phyloP scores from a whole-genome alignment of 2,797 vertebrate species.

The Oryzias sinensis region DNA sequence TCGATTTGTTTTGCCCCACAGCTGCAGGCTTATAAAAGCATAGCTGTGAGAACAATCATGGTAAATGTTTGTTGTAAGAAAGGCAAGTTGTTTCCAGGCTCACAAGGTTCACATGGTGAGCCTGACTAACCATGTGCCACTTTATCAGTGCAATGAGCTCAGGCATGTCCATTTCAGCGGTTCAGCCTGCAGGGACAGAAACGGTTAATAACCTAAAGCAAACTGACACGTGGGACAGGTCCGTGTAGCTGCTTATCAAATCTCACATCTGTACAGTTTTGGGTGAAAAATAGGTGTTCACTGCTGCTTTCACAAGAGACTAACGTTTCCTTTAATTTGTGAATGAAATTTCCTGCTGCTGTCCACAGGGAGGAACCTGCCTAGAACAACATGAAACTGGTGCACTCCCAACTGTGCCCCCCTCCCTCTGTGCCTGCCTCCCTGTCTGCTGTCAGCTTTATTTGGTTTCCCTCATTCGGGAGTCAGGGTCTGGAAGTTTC shows the following conservation, averaged over 20 bases:
- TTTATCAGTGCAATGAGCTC: constrained; percentile 28
- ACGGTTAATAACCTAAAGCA: constrained; percentile 11
- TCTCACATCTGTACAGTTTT: neutral
- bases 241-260: constrained; percentile 6
- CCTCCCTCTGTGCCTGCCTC: constrained; percentile 22
- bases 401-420: constrained; percentile 11
- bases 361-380: constrained; percentile 16
- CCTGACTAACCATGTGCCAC: neutral
- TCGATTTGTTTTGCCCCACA: constrained; percentile 16
- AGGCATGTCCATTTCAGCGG: constrained; percentile 23
- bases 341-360: constrained; percentile 24
- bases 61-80: constrained; percentile 13
- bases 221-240: constrained; percentile 4
- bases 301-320: constrained; percentile 42
- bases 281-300: constrained; percentile 12
- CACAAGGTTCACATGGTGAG: constrained; percentile 6
- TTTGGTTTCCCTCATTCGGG: constrained; percentile 42
- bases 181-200: constrained; percentile 8
- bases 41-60: constrained; percentile 13
- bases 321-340: constrained; percentile 18
- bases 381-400: constrained; percentile 30
- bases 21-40: constrained; percentile 26
- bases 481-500: constrained; percentile 41
- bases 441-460: constrained; percentile 33
- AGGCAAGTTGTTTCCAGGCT: neutral